A percentile compares a stretch with the other conserved stretches of the same genome.
Evolutionary conservation across 2,113 vertebrate species (phyloP).

Genomic region (Aleadryas rufinucha): DNA sequence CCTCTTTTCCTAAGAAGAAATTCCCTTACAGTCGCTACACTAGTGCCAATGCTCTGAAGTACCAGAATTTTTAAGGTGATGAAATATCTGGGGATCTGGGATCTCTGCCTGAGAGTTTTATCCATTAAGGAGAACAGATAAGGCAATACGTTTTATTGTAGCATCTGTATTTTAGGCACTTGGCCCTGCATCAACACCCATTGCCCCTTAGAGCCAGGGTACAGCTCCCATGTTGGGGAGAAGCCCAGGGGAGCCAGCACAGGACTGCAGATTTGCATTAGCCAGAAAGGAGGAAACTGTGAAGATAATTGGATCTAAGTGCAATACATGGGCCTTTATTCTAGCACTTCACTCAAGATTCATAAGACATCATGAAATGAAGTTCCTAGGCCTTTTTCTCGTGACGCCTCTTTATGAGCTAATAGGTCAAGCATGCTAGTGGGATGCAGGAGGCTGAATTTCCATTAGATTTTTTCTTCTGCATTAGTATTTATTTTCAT

Average conservation of each 20-base stretch:
- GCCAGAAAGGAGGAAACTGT: background rate
- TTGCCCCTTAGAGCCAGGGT: rapidly evolving
- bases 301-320: background rate
- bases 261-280: background rate
- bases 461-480: background rate
- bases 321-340: background rate
- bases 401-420: background rate
- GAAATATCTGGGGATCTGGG: background rate
- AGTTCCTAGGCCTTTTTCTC: background rate
- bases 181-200: background rate
- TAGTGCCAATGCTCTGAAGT: background rate
- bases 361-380: background rate
- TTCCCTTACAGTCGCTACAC: background rate
- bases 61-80: background rate
- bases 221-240: background rate
- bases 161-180: background rate
- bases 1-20: background rate
- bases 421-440: background rate
- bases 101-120: background rate
- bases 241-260: background rate
- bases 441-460: background rate
- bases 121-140: background rate
- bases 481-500: background rate
- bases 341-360: background rate
- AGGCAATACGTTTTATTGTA: background rate